These are phyloP conservation scores for Oryzaephilus surinamensis DNA, from an alignment of 1,140 invertebrate species.

Conservation along the genomic window DNA sequence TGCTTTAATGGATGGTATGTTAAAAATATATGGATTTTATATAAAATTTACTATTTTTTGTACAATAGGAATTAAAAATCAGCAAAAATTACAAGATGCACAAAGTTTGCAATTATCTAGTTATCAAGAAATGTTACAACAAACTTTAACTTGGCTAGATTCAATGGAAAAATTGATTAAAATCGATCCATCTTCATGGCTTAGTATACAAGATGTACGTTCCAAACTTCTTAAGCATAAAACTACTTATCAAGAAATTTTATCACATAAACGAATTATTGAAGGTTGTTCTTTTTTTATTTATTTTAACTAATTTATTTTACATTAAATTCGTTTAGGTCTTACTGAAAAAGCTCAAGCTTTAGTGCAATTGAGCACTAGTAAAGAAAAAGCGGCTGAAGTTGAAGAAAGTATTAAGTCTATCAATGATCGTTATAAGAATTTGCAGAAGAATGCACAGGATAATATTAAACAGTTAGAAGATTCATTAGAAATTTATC, in stretches of 20 bases:
- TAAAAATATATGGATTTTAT: neutral
- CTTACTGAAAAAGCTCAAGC: constrained; percentile 78
- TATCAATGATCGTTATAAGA: constrained; percentile 65
- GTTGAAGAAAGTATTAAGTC: constrained; percentile 56
- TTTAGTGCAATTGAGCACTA: constrained; percentile 47
- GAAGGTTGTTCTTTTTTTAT: constrained; percentile 52
- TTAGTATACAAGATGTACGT: constrained; percentile 73
- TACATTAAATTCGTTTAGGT: constrained; percentile 16
- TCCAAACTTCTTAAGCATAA: constrained; percentile 81
- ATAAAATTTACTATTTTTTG: constrained; percentile 1
- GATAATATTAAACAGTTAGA: constrained; percentile 60
- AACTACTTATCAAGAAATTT: constrained; percentile 77
- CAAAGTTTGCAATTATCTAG: constrained; percentile 73
- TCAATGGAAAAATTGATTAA: constrained; percentile 72
- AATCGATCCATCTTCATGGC: constrained; percentile 57
- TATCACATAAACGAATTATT: constrained; percentile 78
- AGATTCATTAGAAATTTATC: constrained; percentile 62
- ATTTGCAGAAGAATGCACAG: constrained; percentile 48
- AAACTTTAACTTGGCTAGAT: constrained; percentile 76
- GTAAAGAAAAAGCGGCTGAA: constrained; percentile 49
- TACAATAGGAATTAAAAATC: constrained; percentile 48
- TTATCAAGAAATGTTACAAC: constrained; percentile 76
- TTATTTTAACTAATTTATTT: constrained; percentile 1
- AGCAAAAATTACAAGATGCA: constrained; percentile 75
- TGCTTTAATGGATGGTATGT: constrained; percentile 58